Evolutionary conservation across 1,140 invertebrate genomes (phyloP).

Genomic region (Teleopsis dalmanni): DNA sequence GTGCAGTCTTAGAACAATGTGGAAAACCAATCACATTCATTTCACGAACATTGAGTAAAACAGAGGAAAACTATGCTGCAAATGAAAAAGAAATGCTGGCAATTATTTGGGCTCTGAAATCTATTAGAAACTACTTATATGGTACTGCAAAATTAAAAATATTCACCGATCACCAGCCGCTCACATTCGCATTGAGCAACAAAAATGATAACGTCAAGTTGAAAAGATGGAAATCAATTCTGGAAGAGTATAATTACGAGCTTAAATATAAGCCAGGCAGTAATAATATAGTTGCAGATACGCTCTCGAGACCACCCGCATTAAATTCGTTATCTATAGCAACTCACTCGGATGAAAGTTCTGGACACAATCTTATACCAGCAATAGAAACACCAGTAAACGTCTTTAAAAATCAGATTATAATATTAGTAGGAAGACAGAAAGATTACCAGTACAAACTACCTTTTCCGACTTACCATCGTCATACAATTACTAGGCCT

Average conservation of each 20-base stretch:
- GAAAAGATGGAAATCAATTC: too few species aligned
- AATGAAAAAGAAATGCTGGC: too few species aligned
- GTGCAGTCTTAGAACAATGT: too few species aligned
- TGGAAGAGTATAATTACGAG: constrained; percentile 29
- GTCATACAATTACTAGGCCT: not conserved
- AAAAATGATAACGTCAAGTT: too few species aligned
- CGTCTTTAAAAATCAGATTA: not conserved
- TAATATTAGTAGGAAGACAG: not conserved
- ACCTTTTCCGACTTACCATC: not conserved
- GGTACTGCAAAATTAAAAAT: too few species aligned
- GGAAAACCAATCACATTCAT: too few species aligned
- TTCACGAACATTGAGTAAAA: too few species aligned
- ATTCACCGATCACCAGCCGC: too few species aligned
- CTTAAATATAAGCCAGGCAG: constrained; percentile 20
- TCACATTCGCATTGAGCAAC: too few species aligned
- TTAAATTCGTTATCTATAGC: not conserved
- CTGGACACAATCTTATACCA: not conserved
- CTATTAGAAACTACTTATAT: too few species aligned
- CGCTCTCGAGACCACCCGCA: not conserved
- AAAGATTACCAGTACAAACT: not conserved
- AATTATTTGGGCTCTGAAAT: too few species aligned
- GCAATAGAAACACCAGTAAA: not conserved
- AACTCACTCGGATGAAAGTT: not conserved
- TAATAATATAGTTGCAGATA: constrained; percentile 16
- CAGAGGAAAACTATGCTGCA: too few species aligned